Evolutionary conservation across 64 coral and sea anemone genomes (phyloP), one percentile per base, ranked within the genome.

Genomic region (Montipora sp.): DNA sequence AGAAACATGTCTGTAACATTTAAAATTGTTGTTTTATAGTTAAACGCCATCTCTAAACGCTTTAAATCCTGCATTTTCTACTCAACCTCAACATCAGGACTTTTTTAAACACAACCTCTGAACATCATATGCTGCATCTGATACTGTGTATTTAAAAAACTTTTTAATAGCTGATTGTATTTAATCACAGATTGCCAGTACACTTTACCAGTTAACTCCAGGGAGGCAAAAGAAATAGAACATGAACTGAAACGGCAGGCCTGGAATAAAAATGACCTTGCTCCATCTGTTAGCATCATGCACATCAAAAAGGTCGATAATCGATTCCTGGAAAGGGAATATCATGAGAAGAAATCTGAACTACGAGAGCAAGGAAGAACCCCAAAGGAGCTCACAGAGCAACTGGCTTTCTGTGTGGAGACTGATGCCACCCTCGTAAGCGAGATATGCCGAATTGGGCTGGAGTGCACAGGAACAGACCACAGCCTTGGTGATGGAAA

Each of bases 221-320:
- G 95, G 44, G 95, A 96, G 55, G 95, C 90, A 18, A 96, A 89
- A 77, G 95, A 96, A 16, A 78, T 96, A 23, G 73, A 69, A 50
- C 51, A 85, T 51, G 72, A 19, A 8, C 49, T 93, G 8, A 88
- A 61, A 16, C 86, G 84, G 14, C 83, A 61, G 15, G 85, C 81
- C 59, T 92, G 90, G 95, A 75, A 87, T 9, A 47, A 70, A 69
- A 86, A 81, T 24, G 80, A 96, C 43, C 66, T 96, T 22, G 95
- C 88, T 44, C 84, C 43, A 14, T 19, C 8, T 24, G 83, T 92
- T 19, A 77, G 36, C 44, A 93, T 93, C 72, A 44, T 73, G 9
- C 59, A 80, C 21, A 92, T 93, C 82, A 83, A 84, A 43, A 96
- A 93, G 80, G 90, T 96, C 13, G 90, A 96, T 24, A 96, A 96